phyloP scores from a whole-genome alignment of 2,888 invertebrate species.

The Eupithecia vulgata region DNA sequence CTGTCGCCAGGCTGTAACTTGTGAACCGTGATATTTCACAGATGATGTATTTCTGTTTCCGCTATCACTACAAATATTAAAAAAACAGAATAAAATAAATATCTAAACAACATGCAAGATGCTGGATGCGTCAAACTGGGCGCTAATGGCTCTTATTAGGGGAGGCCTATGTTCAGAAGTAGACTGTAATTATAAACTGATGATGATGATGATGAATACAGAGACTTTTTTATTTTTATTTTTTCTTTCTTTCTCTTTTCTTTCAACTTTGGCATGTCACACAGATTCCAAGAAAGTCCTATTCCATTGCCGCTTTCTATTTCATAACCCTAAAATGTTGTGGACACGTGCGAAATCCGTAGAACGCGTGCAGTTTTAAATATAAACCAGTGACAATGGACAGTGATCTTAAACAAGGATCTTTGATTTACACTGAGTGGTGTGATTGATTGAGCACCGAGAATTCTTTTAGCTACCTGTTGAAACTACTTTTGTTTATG shows the following conservation, averaged over 20 bases:
- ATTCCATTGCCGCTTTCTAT: not conserved
- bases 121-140: no score
- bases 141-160: not conserved
- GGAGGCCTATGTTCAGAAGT: not conserved
- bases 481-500: not conserved
- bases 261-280: not conserved
- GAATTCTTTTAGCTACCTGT: constrained; percentile 15
- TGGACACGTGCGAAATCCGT: constrained; percentile 63
- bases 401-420: constrained; percentile 69
- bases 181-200: not conserved
- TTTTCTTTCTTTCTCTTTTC: no score
- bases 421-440: constrained; percentile 49
- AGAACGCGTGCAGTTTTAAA: constrained; percentile 71
- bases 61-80: no score
- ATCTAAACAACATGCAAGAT: no score
- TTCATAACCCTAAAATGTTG: constrained; percentile 47
- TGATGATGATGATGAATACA: not conserved
- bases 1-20: no score
- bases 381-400: constrained; percentile 76
- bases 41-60: no score
- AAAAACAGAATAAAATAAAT: no score
- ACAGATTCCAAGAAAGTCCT: not conserved
- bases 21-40: no score
- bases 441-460: constrained; percentile 42
- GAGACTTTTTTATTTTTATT: not conserved